phyloP scores from a whole-genome alignment of 2,113 vertebrate genomes.

The Archilochus colubris region DNA sequence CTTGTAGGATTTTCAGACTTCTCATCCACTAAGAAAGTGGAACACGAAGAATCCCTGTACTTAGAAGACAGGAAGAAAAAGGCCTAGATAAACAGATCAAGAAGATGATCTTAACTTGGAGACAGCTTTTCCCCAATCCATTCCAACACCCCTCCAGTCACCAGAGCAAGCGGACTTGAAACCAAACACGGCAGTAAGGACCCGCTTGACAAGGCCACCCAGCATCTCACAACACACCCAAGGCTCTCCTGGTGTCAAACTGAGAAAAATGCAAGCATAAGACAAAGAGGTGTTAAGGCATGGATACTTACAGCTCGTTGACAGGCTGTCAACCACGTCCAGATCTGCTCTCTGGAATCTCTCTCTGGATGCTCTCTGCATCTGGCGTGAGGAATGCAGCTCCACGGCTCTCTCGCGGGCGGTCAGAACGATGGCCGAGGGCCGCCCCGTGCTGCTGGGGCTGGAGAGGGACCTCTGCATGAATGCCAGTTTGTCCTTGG shows the following conservation, averaged over 20 bases:
- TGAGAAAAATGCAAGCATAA: neutral
- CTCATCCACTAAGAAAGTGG: neutral
- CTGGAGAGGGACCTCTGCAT: slow-evolving; percentile 80
- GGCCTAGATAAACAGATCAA: neutral
- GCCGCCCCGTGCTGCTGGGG: slow-evolving; percentile 34
- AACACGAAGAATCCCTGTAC: neutral
- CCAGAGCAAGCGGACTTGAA: neutral
- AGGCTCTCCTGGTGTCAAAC: neutral
- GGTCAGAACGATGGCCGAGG: slow-evolving; percentile 69
- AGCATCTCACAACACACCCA: neutral
- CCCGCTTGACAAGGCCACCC: neutral
- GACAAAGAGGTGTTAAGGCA: slow-evolving; percentile 46
- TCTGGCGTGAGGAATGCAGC: slow-evolving; percentile 65
- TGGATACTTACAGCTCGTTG: slow-evolving; percentile 78
- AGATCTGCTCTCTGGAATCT: slow-evolving; percentile 60
- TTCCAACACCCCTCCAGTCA: neutral
- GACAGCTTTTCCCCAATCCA: neutral
- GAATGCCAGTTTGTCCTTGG: slow-evolving; percentile 81
- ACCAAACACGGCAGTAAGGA: neutral
- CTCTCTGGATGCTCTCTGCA: neutral
- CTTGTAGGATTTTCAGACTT: neutral
- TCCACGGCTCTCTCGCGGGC: slow-evolving; percentile 74
- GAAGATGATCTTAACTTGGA: neutral
- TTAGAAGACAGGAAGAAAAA: neutral
- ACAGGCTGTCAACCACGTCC: slow-evolving; percentile 70